Evolutionary conservation across 2,113 vertebrate species (phyloP).

Genomic region (Rhinopomastus cyanomelas): DNA sequence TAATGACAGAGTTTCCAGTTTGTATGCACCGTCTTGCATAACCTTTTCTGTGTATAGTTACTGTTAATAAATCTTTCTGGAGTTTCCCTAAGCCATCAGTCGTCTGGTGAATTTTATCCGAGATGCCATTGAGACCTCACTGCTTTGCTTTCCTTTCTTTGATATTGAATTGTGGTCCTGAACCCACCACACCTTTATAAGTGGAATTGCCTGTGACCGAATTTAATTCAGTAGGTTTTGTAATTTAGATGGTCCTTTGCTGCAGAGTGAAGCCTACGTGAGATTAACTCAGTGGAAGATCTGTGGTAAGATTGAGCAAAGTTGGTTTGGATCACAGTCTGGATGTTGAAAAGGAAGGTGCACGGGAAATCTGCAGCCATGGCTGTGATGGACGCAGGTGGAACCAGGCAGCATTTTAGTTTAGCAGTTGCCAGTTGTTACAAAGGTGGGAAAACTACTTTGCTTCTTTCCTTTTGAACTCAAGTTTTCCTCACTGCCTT

Average conservation of each 20-base stretch:
- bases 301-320: not conserved
- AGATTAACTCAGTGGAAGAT: not conserved
- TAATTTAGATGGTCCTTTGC: not conserved
- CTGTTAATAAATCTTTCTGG: too few species aligned
- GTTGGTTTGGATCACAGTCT: not conserved
- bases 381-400: not conserved
- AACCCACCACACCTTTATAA: not conserved
- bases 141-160: too few species aligned
- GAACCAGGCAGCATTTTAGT: fast-evolving
- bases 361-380: not conserved
- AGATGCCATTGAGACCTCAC: too few species aligned
- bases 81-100: too few species aligned
- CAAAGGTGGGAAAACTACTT: not conserved
- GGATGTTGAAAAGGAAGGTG: not conserved
- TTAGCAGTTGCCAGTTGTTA: not conserved
- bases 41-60: too few species aligned
- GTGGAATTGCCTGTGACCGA: not conserved
- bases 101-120: too few species aligned
- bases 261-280: not conserved
- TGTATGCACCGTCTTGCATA: too few species aligned
- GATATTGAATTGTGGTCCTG: too few species aligned
- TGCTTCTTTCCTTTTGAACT: not conserved
- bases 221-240: not conserved
- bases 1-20: too few species aligned
- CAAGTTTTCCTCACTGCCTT: not conserved